phyloP scores from a whole-genome alignment of 1,140 invertebrate genomes.

The Brachionus paranguensis region DNA sequence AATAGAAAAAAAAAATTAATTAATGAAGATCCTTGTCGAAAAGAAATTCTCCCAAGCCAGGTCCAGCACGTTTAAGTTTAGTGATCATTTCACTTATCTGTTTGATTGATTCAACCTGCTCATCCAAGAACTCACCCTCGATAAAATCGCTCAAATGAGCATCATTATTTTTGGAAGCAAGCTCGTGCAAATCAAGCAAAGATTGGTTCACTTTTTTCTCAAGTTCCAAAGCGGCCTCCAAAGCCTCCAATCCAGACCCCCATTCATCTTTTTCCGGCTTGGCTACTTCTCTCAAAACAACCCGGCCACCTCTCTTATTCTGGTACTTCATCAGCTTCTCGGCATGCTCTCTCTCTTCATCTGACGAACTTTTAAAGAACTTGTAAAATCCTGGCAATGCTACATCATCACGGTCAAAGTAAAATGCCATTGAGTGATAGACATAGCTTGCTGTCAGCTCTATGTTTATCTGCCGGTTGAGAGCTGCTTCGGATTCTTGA shows the following conservation, averaged over 20 bases:
- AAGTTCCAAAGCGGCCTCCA: constrained; percentile 64
- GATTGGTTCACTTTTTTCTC: constrained; percentile 72
- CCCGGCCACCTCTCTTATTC: constrained; percentile 74
- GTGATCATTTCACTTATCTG: constrained; percentile 73
- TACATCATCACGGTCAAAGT: constrained; percentile 69
- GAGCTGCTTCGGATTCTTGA: constrained; percentile 59
- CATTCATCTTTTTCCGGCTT: constrained; percentile 65
- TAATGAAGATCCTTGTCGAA: constrained; percentile 71
- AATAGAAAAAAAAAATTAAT: neutral
- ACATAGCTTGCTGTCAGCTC: constrained; percentile 74
- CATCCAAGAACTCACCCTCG: constrained; percentile 78
- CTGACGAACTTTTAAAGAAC: constrained; percentile 74
- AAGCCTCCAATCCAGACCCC: constrained; percentile 63
- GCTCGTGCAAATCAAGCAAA: constrained; percentile 63
- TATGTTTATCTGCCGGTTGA: constrained; percentile 78
- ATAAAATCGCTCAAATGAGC: constrained; percentile 75
- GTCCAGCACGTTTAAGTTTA: constrained; percentile 60
- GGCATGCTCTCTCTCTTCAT: constrained; percentile 81
- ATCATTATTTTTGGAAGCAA: constrained; percentile 28
- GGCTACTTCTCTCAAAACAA: constrained; percentile 59
- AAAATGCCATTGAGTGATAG: constrained; percentile 60
- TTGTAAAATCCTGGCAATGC: constrained; percentile 80
- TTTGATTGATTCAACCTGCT: constrained; percentile 77
- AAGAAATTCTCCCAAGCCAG: constrained; percentile 70
- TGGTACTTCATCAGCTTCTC: constrained; percentile 82